phyloP scores from a whole-genome alignment of 2,797 vertebrate species.

The Hozukius guyotensis region DNA sequence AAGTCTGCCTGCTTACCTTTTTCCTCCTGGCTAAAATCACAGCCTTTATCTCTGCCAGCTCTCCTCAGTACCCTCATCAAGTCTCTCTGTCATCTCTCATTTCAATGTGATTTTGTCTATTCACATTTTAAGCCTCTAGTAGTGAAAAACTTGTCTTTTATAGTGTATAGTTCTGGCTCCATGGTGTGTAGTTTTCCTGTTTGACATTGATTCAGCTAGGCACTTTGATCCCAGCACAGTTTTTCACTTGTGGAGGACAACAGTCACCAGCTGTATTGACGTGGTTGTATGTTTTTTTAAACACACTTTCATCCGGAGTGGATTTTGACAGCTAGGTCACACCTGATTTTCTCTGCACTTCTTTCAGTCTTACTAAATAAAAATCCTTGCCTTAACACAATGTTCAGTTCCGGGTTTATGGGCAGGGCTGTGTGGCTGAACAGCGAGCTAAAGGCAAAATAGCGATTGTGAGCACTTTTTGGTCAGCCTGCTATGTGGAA shows the following conservation, averaged over 20 bases:
- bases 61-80: not conserved
- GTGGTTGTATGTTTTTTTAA: slow-evolving; percentile 35
- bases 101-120: slow-evolving; percentile 25
- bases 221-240: slow-evolving; percentile 48
- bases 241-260: slow-evolving; percentile 47
- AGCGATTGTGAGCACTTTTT: slow-evolving; percentile 64
- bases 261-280: slow-evolving; percentile 49
- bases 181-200: slow-evolving; percentile 28
- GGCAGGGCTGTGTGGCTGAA: slow-evolving; percentile 48
- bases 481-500: slow-evolving; percentile 63
- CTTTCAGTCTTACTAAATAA: slow-evolving; percentile 65
- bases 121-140: not conserved
- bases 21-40: not conserved
- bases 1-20: not conserved
- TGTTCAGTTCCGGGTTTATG: slow-evolving; percentile 50
- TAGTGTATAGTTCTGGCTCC: slow-evolving; percentile 23
- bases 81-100: slow-evolving; percentile 1
- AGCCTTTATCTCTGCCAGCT: not conserved
- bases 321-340: slow-evolving; percentile 63
- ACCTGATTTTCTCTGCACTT: slow-evolving; percentile 56
- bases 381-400: slow-evolving; percentile 52
- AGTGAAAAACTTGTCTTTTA: slow-evolving; percentile 19
- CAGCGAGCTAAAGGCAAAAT: slow-evolving; percentile 67
- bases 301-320: slow-evolving; percentile 55
- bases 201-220: slow-evolving; percentile 55